Evolutionary conservation across 2,797 vertebrate species (phyloP).

Genomic region (Melanitta fusca): DNA sequence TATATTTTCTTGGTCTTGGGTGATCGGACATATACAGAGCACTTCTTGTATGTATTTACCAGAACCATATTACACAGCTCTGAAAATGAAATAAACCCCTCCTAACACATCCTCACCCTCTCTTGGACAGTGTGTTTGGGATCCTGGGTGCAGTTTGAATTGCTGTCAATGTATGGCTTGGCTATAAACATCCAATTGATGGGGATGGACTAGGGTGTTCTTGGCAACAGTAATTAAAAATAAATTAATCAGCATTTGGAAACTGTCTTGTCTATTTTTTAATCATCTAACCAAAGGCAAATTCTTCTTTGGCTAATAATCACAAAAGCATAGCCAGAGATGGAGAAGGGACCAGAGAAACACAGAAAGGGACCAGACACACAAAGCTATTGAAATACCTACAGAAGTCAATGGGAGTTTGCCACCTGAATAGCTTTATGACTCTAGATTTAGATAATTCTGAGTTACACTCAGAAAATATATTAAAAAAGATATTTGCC

Average conservation of each 20-base stretch:
- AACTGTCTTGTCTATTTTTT: neutral
- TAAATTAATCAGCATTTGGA: neutral
- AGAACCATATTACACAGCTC: neutral
- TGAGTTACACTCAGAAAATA: neutral
- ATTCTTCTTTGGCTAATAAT: neutral
- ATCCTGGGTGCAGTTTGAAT: neutral
- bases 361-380: neutral
- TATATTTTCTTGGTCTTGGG: neutral
- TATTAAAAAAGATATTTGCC: neutral
- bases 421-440: neutral
- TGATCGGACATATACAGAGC: accelerated
- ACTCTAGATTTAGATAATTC: neutral
- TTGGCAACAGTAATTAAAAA: neutral
- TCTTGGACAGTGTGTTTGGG: no score
- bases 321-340: neutral
- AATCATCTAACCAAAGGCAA: neutral
- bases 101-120: neutral
- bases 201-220: neutral
- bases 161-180: neutral
- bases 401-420: neutral
- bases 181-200: neutral
- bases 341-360: neutral
- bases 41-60: neutral
- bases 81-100: neutral
- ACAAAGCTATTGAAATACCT: neutral